Conservation (phyloP, 2,113 vertebrate genomes). For the Muntiacus reevesi region DNA sequence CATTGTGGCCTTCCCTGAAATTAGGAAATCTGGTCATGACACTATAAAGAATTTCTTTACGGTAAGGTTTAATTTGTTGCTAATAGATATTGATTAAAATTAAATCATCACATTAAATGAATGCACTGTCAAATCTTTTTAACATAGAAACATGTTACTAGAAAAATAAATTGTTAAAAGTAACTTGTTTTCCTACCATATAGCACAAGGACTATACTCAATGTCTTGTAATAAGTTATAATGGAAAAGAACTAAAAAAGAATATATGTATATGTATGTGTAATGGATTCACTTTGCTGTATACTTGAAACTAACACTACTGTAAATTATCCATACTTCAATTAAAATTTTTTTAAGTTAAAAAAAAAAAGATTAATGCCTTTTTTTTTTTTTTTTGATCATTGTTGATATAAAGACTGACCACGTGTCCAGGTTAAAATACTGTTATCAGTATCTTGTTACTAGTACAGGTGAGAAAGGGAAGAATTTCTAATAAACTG, state of each 20-base stretch:
- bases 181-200: neutral
- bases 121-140: slow-evolving; percentile 31
- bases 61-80: slow-evolving; percentile 11
- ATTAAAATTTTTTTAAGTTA: neutral
- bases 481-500: slow-evolving; percentile 23
- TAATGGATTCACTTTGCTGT: neutral
- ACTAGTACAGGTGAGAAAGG: slow-evolving; percentile 8
- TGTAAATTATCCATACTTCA: neutral
- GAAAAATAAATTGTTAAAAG: slow-evolving; percentile 23
- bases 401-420: neutral
- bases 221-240: neutral
- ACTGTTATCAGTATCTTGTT: neutral
- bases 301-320: neutral
- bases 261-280: neutral
- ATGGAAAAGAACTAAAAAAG: neutral
- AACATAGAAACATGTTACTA: neutral
- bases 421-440: neutral
- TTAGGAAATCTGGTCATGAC: slow-evolving; percentile 5
- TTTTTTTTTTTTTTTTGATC: neutral
- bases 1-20: neutral
- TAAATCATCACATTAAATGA: slow-evolving; percentile 37
- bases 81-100: slow-evolving; percentile 12
- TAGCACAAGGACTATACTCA: neutral
- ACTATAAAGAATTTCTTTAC: slow-evolving; percentile 4
- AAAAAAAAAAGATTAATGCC: neutral